Conservation (phyloP, 2,113 vertebrate genomes). For the Alaudala cheleensis region DNA sequence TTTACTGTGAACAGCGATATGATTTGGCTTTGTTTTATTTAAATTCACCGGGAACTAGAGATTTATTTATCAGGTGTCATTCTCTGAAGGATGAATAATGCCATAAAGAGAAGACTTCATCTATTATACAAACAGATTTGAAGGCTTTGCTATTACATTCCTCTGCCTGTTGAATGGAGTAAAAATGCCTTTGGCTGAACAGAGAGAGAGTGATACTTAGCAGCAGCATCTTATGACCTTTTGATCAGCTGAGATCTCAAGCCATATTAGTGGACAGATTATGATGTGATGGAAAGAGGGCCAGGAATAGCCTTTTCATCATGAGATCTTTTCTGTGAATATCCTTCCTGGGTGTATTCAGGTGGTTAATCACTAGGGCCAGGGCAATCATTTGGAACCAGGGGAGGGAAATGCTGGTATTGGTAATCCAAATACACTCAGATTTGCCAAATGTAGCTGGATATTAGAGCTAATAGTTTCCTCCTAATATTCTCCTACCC, state of each 20-base stretch:
- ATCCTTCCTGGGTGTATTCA: neutral
- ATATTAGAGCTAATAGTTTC: neutral
- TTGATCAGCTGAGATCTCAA: constrained; percentile 59
- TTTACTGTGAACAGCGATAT: neutral
- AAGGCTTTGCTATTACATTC: neutral
- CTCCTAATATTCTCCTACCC: neutral
- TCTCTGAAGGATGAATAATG: constrained; percentile 29
- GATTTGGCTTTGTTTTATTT: constrained; percentile 34
- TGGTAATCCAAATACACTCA: neutral
- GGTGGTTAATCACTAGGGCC: neutral
- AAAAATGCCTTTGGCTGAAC: neutral
- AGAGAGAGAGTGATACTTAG: constrained; percentile 11
- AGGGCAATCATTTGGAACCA: neutral
- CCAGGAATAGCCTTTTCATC: constrained; percentile 49
- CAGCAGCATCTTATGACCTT: constrained; percentile 39
- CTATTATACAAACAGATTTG: constrained; percentile 17
- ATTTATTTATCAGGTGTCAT: constrained; percentile 53
- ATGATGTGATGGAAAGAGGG: constrained; percentile 59
- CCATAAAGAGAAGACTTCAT: neutral
- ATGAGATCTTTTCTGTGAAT: constrained; percentile 17
- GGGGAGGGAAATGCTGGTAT: neutral
- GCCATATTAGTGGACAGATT: constrained; percentile 56
- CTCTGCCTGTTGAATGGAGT: neutral
- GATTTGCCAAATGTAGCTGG: neutral
- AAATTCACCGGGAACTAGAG: neutral